Base-by-base conservation (phyloP, 2,113 vertebrate genomes). In the Crotophaga sulcirostris region DNA sequence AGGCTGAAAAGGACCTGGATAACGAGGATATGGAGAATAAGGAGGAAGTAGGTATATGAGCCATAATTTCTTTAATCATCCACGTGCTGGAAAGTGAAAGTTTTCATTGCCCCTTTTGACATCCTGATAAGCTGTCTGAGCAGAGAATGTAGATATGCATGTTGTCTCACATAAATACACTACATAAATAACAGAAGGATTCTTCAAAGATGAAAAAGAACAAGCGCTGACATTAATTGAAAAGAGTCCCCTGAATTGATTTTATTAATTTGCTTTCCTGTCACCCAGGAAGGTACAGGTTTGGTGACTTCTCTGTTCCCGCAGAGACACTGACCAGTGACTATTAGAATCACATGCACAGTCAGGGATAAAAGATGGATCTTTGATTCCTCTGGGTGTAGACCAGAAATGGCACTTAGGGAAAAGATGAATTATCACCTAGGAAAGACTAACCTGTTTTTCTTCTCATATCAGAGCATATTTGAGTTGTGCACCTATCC, bases 21-120 rank as follows among this genome's bases (percentile, higher is more conserved):
- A 95, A 90, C 4, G 98, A 98, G 44, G 96, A 97, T 19, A 34
- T 52, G 45, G 98, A 98, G 16, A 92, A 11, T 64, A 98, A 96
- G 62, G 98, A 98, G 69, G 98, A 98, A 78, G 98, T 99, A 97
- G 84, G 98, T 98, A 49, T 81, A 93, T 5, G 10, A 93, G 52
- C 16, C 15, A 63, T 26, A 36, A 24, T 60, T 91, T 84, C 77
- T 44, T 84, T 77, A 69, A 74, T 69, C 11, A 21, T 77, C 31
- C 19, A 2, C 14, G 3, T 49, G 34, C 26, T 58, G 55, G 51
- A 52, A 91, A 86, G 33, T 26, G 36, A 85, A 90, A 31, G 4
- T 36, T 45, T 6, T 64, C 10, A 1, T 75, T 56, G 49, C 59
- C 5, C 1, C 1, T 82, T 91, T 82, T 85, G 58, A 23, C 33